Conservation (phyloP, 92 coral and sea anemone genomes). For the Hydrozoanthus gracilis region DNA sequence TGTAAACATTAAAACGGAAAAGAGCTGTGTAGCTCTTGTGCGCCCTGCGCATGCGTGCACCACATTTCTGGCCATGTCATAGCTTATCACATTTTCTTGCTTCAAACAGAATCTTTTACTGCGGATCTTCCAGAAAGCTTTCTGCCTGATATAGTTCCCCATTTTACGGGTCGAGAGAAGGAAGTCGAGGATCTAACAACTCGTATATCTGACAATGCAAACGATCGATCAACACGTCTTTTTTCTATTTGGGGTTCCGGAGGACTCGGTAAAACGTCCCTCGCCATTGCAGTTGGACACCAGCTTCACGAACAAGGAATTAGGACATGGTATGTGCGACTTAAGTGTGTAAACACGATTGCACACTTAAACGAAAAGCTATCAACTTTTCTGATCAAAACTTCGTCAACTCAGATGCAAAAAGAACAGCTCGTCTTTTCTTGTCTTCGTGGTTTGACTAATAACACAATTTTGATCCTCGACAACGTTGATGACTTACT, state of each 20-base stretch:
- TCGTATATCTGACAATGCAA: not conserved
- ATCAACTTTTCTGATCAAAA: too few relatives aligned
- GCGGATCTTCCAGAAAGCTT: not conserved
- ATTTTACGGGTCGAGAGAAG: slow-evolving; percentile 13
- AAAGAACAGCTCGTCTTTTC: not conserved
- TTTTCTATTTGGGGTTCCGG: too few relatives aligned
- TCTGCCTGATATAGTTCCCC: not conserved
- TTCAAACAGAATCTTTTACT: not conserved
- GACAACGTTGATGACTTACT: too few relatives aligned
- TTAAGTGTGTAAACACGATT: not conserved
- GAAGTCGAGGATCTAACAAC: not conserved
- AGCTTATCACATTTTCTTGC: not conserved
- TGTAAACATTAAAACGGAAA: too few relatives aligned
- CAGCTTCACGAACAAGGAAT: slow-evolving; percentile 15
- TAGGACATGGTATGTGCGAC: not conserved
- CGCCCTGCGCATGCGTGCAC: too few relatives aligned
- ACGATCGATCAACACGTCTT: not conserved
- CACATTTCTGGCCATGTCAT: too few relatives aligned
- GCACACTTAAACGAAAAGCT: not conserved
- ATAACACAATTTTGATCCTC: too few relatives aligned
- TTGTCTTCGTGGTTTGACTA: not conserved
- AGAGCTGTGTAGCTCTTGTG: too few relatives aligned
- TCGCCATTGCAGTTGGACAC: not conserved
- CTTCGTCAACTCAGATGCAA: not conserved
- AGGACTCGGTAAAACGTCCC: too few relatives aligned